These are phyloP conservation scores for Syrista parreyssii DNA, from an alignment of 2,888 invertebrate species.

Conservation along the genomic window DNA sequence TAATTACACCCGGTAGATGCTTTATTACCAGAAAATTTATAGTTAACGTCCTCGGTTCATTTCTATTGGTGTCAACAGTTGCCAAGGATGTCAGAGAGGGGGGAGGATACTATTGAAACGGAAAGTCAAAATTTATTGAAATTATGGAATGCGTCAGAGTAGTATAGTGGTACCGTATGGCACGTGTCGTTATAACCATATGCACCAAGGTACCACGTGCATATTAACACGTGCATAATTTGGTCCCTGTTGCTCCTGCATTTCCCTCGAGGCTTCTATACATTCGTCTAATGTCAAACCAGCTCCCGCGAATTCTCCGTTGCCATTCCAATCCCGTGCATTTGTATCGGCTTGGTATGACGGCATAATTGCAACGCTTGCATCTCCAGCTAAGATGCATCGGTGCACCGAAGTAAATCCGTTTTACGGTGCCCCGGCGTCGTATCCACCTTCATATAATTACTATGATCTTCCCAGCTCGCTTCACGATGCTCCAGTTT, in stretches of 20 bases:
- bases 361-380: slow-evolving; percentile 47
- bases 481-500: slow-evolving; percentile 55
- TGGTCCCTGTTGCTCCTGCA: background rate
- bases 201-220: background rate
- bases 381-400: background rate
- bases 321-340: slow-evolving; percentile 4
- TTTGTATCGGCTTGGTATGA: slow-evolving; percentile 36
- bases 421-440: slow-evolving; percentile 43
- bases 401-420: slow-evolving; percentile 37
- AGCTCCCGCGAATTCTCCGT: slow-evolving; percentile 11
- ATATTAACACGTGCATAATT: background rate
- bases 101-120: background rate
- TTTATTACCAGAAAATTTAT: slow-evolving; percentile 35
- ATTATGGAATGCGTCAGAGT: background rate
- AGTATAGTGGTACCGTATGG: background rate
- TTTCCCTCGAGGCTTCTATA: background rate
- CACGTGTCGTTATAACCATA: background rate
- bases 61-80: background rate
- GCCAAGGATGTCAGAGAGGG: background rate
- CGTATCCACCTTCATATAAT: slow-evolving; percentile 33
- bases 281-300: background rate
- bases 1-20: slow-evolving; percentile 30
- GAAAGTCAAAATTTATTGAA: background rate
- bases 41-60: slow-evolving; percentile 11
- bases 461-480: slow-evolving; percentile 48